A percentile compares a stretch with the other conserved stretches of the same genome.
Evolutionary conservation across 1,140 invertebrate genomes (phyloP).

Genomic region (Bombus difficillimus): DNA sequence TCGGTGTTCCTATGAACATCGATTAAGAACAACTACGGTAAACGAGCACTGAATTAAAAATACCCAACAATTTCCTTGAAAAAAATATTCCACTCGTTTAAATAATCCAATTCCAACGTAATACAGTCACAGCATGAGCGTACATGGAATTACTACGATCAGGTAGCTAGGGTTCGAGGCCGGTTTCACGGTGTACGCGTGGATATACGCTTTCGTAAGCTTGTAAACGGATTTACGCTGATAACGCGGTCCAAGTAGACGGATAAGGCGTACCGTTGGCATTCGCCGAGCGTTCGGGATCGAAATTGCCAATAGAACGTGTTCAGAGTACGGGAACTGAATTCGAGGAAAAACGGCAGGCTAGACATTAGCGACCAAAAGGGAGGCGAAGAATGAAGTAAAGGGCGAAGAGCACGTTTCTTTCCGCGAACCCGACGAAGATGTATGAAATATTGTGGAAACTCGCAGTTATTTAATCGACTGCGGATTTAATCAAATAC

Average conservation of each 20-base stretch:
- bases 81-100: not conserved
- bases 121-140: not conserved
- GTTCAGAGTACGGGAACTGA: slow-evolving; percentile 55
- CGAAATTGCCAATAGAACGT: slow-evolving; percentile 69
- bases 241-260: slow-evolving; percentile 57
- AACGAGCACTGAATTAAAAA: not conserved
- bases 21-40: no score
- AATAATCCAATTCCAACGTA: not conserved
- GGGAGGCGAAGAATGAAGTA: not conserved
- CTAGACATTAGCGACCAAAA: slow-evolving; percentile 54
- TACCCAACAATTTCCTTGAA: not conserved
- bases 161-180: not conserved
- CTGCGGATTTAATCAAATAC: not conserved
- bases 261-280: slow-evolving; percentile 63
- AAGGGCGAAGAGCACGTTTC: slow-evolving; percentile 17
- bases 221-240: slow-evolving; percentile 69
- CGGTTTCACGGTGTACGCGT: slow-evolving; percentile 17
- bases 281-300: slow-evolving; percentile 60
- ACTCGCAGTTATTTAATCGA: slow-evolving; percentile 38
- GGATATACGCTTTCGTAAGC: slow-evolving; percentile 53
- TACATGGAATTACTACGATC: slow-evolving; percentile 37
- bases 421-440: not conserved
- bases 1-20: no score
- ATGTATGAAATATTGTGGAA: slow-evolving; percentile 39
- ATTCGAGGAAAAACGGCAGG: slow-evolving; percentile 56